phyloP scores from a whole-genome alignment of 2,797 vertebrate genomes.

The Anniella stebbinsi region DNA sequence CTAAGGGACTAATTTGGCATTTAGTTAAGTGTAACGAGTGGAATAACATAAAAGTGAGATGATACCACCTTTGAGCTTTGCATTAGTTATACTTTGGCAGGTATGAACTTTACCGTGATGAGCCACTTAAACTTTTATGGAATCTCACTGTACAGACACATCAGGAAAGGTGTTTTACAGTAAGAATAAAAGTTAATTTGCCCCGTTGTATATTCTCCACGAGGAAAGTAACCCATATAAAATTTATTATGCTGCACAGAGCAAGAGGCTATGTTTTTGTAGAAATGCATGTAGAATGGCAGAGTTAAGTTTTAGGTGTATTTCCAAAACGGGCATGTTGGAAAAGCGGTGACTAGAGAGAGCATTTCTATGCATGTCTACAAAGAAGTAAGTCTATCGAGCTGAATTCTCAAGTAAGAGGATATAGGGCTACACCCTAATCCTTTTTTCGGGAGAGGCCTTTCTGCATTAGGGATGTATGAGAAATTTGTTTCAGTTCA shows the following conservation, averaged over 20 bases:
- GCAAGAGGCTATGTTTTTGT: neutral
- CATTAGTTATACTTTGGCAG: conserved; percentile 20
- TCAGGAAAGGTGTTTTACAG: conserved; percentile 37
- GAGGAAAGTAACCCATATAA: conserved; percentile 27
- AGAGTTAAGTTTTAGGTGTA: neutral
- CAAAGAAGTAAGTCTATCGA: neutral
- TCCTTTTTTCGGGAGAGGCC: neutral
- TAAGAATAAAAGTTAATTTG: conserved; percentile 44
- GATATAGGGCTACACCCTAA: neutral
- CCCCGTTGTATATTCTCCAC: conserved; percentile 9
- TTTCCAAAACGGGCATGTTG: neutral
- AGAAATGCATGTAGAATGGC: neutral
- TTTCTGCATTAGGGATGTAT: neutral
- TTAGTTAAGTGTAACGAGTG: conserved; percentile 37
- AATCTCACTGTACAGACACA: conserved; percentile 5
- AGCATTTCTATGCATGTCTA: neutral
- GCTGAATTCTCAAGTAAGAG: neutral
- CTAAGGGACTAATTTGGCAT: conserved; percentile 45
- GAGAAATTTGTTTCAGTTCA: too few species aligned
- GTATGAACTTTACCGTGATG: conserved; percentile 14
- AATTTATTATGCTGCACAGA: neutral
- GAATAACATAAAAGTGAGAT: conserved; percentile 15
- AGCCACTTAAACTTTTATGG: conserved; percentile 31
- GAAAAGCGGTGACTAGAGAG: neutral
- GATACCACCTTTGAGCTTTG: conserved; percentile 52